Evolutionary conservation across 2,888 invertebrate genomes (phyloP).

Genomic region (Volucella inanis): DNA sequence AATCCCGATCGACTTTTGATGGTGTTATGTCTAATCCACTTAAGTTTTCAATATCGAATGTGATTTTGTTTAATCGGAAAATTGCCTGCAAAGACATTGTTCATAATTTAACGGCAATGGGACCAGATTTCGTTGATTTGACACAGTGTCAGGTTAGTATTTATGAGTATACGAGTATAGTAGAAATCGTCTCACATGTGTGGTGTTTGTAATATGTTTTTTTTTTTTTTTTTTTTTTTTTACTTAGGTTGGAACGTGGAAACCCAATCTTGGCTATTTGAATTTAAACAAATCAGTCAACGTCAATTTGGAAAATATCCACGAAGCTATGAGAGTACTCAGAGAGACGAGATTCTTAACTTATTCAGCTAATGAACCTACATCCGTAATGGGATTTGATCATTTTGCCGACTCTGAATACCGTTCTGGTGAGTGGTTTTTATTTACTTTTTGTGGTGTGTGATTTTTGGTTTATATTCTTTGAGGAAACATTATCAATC

Average conservation of each 20-base stretch:
- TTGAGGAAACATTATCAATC: too few species aligned
- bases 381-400: conserved; percentile 82
- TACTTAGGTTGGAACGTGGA: conserved; percentile 78
- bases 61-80: conserved; percentile 81
- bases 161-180: not conserved
- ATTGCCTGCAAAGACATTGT: conserved; percentile 77
- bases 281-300: conserved; percentile 79
- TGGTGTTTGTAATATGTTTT: not conserved
- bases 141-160: conserved; percentile 80
- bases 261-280: conserved; percentile 81
- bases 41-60: conserved; percentile 80
- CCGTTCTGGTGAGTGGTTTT: conserved; percentile 25
- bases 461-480: too few species aligned
- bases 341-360: conserved; percentile 86
- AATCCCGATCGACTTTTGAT: conserved; percentile 79
- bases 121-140: conserved; percentile 82
- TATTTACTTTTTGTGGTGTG: too few species aligned
- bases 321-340: conserved; percentile 84
- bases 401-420: conserved; percentile 61
- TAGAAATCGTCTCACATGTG: not conserved
- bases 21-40: conserved; percentile 75
- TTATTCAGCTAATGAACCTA: conserved; percentile 87
- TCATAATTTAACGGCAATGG: conserved; percentile 81
- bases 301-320: conserved; percentile 78
- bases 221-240: conserved; percentile 10